phyloP scores from a whole-genome alignment of 2,888 invertebrate species.

The Meliscaeva auricollis region DNA sequence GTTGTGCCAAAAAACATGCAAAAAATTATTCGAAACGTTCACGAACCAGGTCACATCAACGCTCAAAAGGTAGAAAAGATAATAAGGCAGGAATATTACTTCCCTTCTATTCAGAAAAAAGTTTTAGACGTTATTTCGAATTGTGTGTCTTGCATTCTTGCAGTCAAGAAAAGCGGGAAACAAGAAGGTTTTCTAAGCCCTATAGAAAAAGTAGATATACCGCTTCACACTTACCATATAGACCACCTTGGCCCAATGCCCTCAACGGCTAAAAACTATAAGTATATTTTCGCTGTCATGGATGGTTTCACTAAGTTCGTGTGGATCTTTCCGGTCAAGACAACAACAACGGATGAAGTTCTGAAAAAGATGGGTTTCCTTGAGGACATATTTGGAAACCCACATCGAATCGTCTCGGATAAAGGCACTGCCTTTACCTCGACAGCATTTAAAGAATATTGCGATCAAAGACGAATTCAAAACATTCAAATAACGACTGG shows the following conservation, averaged over 20 bases:
- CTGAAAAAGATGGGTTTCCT: neutral
- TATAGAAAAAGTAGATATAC: neutral
- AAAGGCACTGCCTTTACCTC: conserved; percentile 13
- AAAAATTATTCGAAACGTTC: conserved; percentile 14
- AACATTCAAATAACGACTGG: conserved; percentile 12
- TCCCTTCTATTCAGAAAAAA: neutral
- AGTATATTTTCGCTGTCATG: neutral
- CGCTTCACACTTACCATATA: neutral
- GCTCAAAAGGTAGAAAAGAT: conserved; percentile 25
- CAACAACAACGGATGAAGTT: conserved; percentile 3
- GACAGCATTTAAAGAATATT: conserved; percentile 18
- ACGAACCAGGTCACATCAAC: conserved; percentile 14
- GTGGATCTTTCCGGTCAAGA: conserved; percentile 2
- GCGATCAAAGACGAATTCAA: conserved; percentile 10
- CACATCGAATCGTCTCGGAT: conserved; percentile 20
- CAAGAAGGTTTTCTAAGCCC: neutral
- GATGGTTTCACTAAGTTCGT: neutral
- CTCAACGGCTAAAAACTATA: conserved; percentile 7
- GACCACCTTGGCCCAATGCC: neutral
- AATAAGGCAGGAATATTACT: conserved; percentile 21
- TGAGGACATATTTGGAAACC: neutral
- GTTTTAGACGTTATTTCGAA: conserved; percentile 4
- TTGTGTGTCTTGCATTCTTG: conserved; percentile 13
- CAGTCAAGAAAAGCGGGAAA: conserved; percentile 7
- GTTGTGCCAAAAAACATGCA: conserved; percentile 41